Percentiles rank a stretch among this genome's conserved stretches.
Evolutionary conservation across 2,888 invertebrate species (phyloP).

Genomic region (Drosophila monieri): DNA sequence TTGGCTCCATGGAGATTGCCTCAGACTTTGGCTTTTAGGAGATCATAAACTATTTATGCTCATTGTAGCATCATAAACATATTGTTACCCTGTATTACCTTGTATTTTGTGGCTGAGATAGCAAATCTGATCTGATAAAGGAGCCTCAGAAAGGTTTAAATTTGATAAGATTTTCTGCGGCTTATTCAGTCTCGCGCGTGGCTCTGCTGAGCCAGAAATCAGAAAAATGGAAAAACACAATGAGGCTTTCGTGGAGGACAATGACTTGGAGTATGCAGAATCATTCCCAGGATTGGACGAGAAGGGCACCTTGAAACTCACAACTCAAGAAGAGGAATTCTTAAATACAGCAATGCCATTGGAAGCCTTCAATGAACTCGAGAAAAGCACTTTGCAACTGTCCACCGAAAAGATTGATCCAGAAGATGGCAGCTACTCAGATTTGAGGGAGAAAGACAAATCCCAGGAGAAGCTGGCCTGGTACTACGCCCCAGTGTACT

Average conservation of each 20-base stretch:
- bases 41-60: constrained; percentile 2
- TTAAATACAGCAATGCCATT: background rate
- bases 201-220: background rate
- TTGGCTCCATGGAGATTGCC: constrained; percentile 47
- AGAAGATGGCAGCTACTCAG: background rate
- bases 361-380: background rate
- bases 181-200: constrained; percentile 40
- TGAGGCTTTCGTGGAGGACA: constrained; percentile 13
- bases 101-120: constrained; percentile 37
- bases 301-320: background rate
- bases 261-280: background rate
- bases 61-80: constrained; percentile 7
- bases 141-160: constrained; percentile 41
- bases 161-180: constrained; percentile 10
- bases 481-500: constrained; percentile 71
- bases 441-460: constrained; percentile 23
- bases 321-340: background rate
- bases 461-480: constrained; percentile 49
- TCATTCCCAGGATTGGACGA: background rate
- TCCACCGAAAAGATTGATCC: constrained; percentile 4
- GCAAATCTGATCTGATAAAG: constrained; percentile 51
- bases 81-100: constrained; percentile 2
- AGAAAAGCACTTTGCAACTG: constrained; percentile 23
- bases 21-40: constrained; percentile 10
- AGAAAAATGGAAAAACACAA: constrained; percentile 23